Base-by-base conservation (phyloP, 2,797 vertebrate species). In the Naso thynnoides region DNA sequence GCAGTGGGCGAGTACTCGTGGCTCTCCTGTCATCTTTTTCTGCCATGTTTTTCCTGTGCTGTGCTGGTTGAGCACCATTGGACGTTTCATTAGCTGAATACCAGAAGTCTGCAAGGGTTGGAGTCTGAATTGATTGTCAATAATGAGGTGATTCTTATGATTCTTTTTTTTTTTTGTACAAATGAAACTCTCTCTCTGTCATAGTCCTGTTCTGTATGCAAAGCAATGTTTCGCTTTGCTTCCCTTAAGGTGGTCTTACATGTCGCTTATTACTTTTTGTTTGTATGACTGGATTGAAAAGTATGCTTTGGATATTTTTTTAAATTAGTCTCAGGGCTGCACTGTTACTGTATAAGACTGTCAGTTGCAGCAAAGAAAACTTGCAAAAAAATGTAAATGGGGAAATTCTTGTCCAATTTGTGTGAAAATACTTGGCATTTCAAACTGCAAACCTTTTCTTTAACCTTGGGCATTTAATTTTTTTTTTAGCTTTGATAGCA, bases 31-130 rank as follows among this genome's bases (percentile, higher is more conserved):
- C 61, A 11, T 44, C 65, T 52, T 65, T 24, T 23, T 11, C 75
- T 19, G 26, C 23, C 38, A 11, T 33, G 31, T 49, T 76, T 56
- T 54, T 52, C 56, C 23, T 52, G 42, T 47, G 24, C 48, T 4
- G 10, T 1, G 14, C 74, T 1, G 11, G 64, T 77, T 9, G 16
- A 11, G 65, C 73, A 76, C 60, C 70, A 70, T 5, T 21, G 62
- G 71, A 24, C 52, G 57, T 74, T 54, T 80, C 61, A 86, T 83
- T 82, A 83, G 68, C 78, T 76, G 58, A 59, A 52, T 9, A 39
- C 42, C 44, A 56, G 42, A 16, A 74, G 57, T 53, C 47, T 54
- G 24, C n/a, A 6, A 62, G 36, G 15, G n/a, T 19, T 27, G 41
- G 70, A 7, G 33, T 53, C 36, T 5, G 33, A 41, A 82, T 86